Evolutionary conservation across 2,113 vertebrate genomes (phyloP).

Genomic region (Eurystomus gularis): DNA sequence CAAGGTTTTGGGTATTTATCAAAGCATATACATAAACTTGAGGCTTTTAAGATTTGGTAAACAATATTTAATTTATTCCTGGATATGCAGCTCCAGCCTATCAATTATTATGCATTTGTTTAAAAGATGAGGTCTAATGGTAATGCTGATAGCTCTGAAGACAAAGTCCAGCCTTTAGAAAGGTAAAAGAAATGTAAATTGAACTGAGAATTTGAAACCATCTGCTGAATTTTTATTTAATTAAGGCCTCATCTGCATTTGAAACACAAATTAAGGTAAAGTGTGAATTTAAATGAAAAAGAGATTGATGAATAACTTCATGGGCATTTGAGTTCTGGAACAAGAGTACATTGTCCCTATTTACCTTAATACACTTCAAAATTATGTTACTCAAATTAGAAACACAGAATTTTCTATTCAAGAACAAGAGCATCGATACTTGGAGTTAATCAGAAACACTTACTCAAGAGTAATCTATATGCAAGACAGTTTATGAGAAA

Average conservation of each 20-base stretch:
- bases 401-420: constrained; percentile 32
- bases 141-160: background rate
- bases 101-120: background rate
- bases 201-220: constrained; percentile 47
- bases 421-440: constrained; percentile 9
- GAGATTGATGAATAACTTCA: constrained; percentile 65
- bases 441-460: constrained; percentile 47
- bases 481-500: background rate
- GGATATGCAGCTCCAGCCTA: background rate
- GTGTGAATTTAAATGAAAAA: constrained; percentile 66
- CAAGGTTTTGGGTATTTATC: background rate
- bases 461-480: background rate
- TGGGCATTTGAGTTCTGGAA: constrained; percentile 17
- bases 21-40: background rate
- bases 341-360: constrained; percentile 48
- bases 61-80: constrained; percentile 30
- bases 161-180: constrained; percentile 46
- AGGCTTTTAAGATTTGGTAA: constrained; percentile 26
- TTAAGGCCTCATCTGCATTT: constrained; percentile 68
- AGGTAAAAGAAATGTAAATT: constrained; percentile 63
- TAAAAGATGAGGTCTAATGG: background rate
- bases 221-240: constrained; percentile 70
- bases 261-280: constrained; percentile 66
- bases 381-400: constrained; percentile 50
- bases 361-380: constrained; percentile 37